phyloP scores from a whole-genome alignment of 2,888 invertebrate genomes.

The Apantesis nais region DNA sequence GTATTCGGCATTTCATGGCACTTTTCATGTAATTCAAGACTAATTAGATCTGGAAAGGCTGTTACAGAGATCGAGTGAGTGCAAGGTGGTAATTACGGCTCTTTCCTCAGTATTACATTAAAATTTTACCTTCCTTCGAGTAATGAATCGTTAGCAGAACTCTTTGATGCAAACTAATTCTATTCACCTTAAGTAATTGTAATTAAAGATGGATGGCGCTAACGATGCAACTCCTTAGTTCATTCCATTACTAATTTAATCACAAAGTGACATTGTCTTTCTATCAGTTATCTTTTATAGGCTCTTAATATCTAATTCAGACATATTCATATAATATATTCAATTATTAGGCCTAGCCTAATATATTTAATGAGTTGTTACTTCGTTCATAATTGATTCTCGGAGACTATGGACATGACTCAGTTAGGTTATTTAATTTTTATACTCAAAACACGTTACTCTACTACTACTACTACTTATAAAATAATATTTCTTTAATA shows the following conservation, averaged over 20 bases:
- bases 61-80: conserved; percentile 67
- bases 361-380: too few species aligned
- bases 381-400: too few species aligned
- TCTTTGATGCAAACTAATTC: conserved; percentile 75
- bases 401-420: too few species aligned
- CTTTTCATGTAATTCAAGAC: conserved; percentile 66
- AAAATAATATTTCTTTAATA: too few species aligned
- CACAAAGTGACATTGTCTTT: neutral
- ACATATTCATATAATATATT: neutral
- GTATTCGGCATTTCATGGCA: conserved; percentile 39
- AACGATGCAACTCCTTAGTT: conserved; percentile 17
- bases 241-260: neutral
- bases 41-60: conserved; percentile 74
- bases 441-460: too few species aligned
- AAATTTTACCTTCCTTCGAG: conserved; percentile 68
- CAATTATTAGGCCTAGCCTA: too few species aligned
- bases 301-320: neutral
- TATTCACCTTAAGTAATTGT: conserved; percentile 56
- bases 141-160: conserved; percentile 67
- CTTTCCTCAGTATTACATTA: conserved; percentile 72
- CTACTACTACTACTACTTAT: too few species aligned
- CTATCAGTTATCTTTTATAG: neutral
- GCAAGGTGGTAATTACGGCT: conserved; percentile 73
- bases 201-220: conserved; percentile 47
- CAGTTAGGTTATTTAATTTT: too few species aligned